These are phyloP conservation scores for Ara ararauna DNA, from an alignment of 2,797 vertebrate genomes.

Conservation along the genomic window DNA sequence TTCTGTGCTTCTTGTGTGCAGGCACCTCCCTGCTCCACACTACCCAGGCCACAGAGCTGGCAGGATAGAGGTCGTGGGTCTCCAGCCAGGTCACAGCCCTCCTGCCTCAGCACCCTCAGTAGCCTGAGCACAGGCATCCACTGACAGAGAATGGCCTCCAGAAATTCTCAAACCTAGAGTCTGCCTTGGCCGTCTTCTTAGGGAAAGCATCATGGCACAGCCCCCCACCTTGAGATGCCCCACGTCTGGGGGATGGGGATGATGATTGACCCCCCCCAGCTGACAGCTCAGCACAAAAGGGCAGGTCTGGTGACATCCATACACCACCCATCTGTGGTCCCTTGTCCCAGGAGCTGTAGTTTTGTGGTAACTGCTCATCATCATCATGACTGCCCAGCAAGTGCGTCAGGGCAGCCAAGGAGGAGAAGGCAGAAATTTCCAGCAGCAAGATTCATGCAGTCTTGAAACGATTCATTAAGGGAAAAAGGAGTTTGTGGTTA, in stretches of 20 bases:
- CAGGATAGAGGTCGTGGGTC: neutral
- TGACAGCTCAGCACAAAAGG: neutral
- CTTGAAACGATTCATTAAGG: neutral
- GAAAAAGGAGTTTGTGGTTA: neutral
- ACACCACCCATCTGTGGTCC: neutral
- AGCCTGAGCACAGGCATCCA: fast-evolving
- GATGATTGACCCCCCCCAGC: neutral
- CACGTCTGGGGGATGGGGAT: too few relatives aligned
- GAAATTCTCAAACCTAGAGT: neutral
- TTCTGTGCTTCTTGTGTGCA: neutral
- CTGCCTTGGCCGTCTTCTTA: neutral
- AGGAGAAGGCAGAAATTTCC: neutral
- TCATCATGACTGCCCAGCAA: neutral
- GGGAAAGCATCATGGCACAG: neutral
- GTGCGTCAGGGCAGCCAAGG: fast-evolving
- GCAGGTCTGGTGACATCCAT: neutral
- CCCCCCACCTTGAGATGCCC: neutral
- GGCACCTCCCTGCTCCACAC: neutral
- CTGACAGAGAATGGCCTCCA: neutral
- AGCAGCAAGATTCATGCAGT: neutral
- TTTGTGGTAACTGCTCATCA: neutral
- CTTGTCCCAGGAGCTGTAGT: neutral
- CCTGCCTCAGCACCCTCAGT: neutral
- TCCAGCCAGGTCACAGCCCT: neutral
- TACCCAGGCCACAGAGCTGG: neutral